phyloP scores from a whole-genome alignment of 2,888 invertebrate species.

The Hoplodrina blanda region DNA sequence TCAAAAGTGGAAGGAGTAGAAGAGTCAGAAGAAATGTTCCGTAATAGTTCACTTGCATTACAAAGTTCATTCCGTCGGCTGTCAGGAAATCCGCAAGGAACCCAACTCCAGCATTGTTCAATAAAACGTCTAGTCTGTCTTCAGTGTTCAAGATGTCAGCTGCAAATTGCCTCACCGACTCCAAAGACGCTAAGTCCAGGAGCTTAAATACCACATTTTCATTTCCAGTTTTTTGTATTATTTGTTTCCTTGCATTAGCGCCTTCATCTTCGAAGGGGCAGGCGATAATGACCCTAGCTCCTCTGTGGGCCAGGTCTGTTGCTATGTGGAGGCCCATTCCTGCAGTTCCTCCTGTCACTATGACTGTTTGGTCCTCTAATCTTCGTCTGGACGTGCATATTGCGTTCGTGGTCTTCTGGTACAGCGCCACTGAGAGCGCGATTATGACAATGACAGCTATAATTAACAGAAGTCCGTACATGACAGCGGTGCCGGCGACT shows the following conservation, averaged over 20 bases:
- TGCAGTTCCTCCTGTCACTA: constrained; percentile 79
- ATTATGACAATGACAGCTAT: constrained; percentile 32
- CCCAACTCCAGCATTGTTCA: constrained; percentile 96
- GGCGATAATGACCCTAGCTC: constrained; percentile 79
- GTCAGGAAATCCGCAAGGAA: constrained; percentile 83
- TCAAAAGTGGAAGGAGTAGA: constrained; percentile 70
- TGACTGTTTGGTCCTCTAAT: constrained; percentile 61
- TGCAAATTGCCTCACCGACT: constrained; percentile 94
- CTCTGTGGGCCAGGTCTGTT: constrained; percentile 76
- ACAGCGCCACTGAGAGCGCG: constrained; percentile 27
- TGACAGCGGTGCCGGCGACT: background rate
- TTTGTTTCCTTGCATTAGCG: constrained; percentile 85
- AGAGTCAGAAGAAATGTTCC: constrained; percentile 94
- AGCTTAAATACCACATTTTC: constrained; percentile 92
- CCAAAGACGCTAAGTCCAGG: constrained; percentile 93
- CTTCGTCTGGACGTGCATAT: constrained; percentile 56
- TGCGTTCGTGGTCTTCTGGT: constrained; percentile 66
- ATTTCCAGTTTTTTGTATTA: constrained; percentile 91
- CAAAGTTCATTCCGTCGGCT: constrained; percentile 95
- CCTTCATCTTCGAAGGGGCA: constrained; percentile 79
- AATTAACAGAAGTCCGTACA: constrained; percentile 33
- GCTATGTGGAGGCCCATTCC: constrained; percentile 80
- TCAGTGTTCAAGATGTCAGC: constrained; percentile 93
- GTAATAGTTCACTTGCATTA: constrained; percentile 97
- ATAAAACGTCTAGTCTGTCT: constrained; percentile 93